phyloP scores from a whole-genome alignment of 2,888 invertebrate species.

The Synanthedon tipuliformis region DNA sequence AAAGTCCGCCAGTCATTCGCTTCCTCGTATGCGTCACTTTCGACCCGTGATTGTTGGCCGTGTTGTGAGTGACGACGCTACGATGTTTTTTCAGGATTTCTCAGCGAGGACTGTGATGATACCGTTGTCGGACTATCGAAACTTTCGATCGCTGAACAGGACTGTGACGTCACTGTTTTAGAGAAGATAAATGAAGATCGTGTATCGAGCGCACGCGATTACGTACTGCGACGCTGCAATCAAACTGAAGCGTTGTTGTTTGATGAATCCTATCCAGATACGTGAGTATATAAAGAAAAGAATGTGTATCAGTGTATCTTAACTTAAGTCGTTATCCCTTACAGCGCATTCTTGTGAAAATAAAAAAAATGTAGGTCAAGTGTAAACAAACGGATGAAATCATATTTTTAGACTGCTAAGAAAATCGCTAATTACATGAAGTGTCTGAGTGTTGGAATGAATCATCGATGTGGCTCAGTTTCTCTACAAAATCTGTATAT shows the following conservation, averaged over 20 bases:
- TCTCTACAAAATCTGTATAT: too few species aligned
- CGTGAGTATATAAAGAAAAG: constrained; percentile 62
- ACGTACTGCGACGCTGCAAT: constrained; percentile 74
- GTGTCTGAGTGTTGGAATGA: too few species aligned
- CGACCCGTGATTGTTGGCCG: not conserved
- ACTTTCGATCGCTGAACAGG: constrained; percentile 59
- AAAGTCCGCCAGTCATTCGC: constrained; percentile 45
- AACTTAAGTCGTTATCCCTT: too few species aligned
- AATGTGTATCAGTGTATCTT: too few species aligned
- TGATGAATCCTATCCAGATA: constrained; percentile 74
- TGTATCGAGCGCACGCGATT: constrained; percentile 49
- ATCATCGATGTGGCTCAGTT: too few species aligned
- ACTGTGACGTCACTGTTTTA: constrained; percentile 54
- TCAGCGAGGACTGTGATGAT: constrained; percentile 69
- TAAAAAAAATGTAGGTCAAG: too few species aligned
- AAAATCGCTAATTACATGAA: too few species aligned
- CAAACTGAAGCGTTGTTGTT: constrained; percentile 74
- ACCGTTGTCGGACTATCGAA: constrained; percentile 66
- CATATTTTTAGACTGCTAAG: too few species aligned
- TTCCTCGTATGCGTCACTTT: constrained; percentile 39
- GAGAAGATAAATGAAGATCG: constrained; percentile 54
- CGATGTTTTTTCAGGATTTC: constrained; percentile 48
- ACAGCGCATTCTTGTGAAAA: too few species aligned
- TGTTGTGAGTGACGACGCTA: not conserved
- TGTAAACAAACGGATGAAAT: too few species aligned